phyloP scores from a whole-genome alignment of 64 coral and sea anemone genomes.

The Actinia equina region DNA sequence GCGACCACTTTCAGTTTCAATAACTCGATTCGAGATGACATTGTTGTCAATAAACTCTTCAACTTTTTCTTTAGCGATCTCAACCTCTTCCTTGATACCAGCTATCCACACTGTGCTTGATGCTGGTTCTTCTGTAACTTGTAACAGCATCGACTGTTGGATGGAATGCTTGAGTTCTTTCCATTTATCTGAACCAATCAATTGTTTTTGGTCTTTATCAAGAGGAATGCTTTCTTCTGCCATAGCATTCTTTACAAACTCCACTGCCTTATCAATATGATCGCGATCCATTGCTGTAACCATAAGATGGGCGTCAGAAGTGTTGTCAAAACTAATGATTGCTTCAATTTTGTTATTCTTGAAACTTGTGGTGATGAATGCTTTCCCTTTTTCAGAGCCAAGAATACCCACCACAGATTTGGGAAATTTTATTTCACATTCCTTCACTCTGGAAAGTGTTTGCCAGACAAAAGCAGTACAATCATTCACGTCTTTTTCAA shows the following conservation, averaged over 20 bases:
- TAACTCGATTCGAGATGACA: not conserved
- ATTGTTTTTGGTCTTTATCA: constrained; percentile 18
- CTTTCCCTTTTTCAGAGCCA: not conserved
- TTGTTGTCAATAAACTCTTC: constrained; percentile 44
- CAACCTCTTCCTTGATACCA: constrained; percentile 24
- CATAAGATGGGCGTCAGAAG: constrained; percentile 12
- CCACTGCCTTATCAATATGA: constrained; percentile 14
- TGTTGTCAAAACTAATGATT: not conserved
- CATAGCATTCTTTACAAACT: constrained; percentile 11
- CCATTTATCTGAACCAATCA: constrained; percentile 31
- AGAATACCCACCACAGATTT: constrained; percentile 1
- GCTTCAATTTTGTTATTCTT: not conserved
- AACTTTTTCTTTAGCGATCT: not conserved
- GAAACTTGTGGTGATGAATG: constrained; percentile 6
- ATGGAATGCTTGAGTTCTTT: constrained; percentile 9
- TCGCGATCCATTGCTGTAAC: constrained; percentile 35
- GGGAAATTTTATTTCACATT: constrained; percentile 7
- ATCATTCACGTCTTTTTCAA: not conserved
- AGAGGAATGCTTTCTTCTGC: constrained; percentile 39
- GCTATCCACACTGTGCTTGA: constrained; percentile 16
- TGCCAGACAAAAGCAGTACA: not conserved
- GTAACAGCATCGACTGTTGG: not conserved
- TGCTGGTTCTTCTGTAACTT: constrained; percentile 19
- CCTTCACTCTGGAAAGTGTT: constrained; percentile 15
- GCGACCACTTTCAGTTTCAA: constrained; percentile 6